Evolutionary conservation across 2,888 invertebrate species (phyloP).

Genomic region (Temnothorax ravouxi): DNA sequence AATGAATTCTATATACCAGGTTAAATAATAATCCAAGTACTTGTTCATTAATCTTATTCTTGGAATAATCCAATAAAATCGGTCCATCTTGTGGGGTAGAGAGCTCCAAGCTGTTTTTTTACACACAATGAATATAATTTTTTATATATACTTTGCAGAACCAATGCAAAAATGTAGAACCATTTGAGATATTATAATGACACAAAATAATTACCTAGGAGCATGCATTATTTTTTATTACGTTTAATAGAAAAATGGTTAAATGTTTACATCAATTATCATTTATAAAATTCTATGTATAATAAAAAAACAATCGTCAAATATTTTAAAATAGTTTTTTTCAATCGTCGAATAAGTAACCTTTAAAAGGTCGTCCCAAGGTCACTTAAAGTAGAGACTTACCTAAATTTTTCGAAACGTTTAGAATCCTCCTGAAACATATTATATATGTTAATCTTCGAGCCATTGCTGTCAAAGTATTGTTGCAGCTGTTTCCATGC

Average conservation of each 20-base stretch:
- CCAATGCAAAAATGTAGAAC: background rate
- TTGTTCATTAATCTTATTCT: slow-evolving; percentile 95
- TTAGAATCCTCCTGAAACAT: slow-evolving; percentile 93
- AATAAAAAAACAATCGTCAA: background rate
- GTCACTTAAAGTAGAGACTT: slow-evolving; percentile 79
- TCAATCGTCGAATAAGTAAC: background rate
- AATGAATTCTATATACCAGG: slow-evolving; percentile 90
- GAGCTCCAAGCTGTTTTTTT: slow-evolving; percentile 89
- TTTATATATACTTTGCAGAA: background rate
- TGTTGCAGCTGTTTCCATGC: slow-evolving; percentile 92
- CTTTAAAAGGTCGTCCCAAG: slow-evolving; percentile 80
- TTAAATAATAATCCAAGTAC: slow-evolving; percentile 92
- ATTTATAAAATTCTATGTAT: no score
- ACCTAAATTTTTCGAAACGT: slow-evolving; percentile 97
- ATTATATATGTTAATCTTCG: slow-evolving; percentile 93
- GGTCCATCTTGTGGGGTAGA: slow-evolving; percentile 95
- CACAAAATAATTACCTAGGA: background rate
- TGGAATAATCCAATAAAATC: slow-evolving; percentile 98
- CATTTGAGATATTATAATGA: background rate
- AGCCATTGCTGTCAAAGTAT: slow-evolving; percentile 91
- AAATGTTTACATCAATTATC: background rate
- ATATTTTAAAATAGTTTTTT: background rate
- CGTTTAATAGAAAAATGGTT: background rate
- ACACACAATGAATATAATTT: slow-evolving; percentile 22
- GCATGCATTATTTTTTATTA: background rate